These are phyloP conservation scores for Urocyon cinereoargenteus DNA, from an alignment of 2,797 vertebrate genomes.

Conservation along the genomic window DNA sequence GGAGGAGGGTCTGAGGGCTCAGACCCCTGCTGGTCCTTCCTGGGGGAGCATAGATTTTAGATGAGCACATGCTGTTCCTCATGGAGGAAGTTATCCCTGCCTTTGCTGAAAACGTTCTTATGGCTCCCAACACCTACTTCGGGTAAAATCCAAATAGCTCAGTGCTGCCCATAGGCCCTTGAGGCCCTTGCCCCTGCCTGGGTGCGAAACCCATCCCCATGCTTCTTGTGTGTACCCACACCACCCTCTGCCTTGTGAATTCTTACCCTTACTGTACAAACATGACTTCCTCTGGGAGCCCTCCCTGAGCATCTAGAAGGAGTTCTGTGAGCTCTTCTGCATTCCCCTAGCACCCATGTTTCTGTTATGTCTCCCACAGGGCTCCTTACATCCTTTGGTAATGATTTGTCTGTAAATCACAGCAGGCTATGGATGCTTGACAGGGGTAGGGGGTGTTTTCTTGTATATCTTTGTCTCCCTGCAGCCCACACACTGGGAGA, in stretches of 20 bases:
- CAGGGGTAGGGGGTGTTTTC: neutral
- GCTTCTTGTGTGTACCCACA: neutral
- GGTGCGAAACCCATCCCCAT: neutral
- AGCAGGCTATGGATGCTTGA: neutral
- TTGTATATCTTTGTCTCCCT: neutral
- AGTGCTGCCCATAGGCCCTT: rapidly evolving
- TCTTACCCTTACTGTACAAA: neutral
- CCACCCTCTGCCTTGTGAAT: neutral
- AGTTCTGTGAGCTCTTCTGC: neutral
- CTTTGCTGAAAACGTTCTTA: neutral
- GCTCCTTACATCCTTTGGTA: neutral
- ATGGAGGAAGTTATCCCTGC: neutral
- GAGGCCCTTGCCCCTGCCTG: no score
- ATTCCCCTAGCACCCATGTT: rapidly evolving
- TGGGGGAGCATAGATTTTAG: neutral
- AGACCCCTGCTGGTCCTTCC: neutral
- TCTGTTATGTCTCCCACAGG: neutral
- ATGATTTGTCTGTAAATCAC: neutral
- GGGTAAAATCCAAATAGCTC: neutral
- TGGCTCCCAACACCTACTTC: neutral
- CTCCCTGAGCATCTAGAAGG: neutral
- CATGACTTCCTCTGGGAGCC: neutral
- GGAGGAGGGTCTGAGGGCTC: neutral
- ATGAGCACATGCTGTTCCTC: neutral
- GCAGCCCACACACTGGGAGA: neutral